phyloP scores from a whole-genome alignment of 2,797 vertebrate genomes.

The Takifugu rubripes region DNA sequence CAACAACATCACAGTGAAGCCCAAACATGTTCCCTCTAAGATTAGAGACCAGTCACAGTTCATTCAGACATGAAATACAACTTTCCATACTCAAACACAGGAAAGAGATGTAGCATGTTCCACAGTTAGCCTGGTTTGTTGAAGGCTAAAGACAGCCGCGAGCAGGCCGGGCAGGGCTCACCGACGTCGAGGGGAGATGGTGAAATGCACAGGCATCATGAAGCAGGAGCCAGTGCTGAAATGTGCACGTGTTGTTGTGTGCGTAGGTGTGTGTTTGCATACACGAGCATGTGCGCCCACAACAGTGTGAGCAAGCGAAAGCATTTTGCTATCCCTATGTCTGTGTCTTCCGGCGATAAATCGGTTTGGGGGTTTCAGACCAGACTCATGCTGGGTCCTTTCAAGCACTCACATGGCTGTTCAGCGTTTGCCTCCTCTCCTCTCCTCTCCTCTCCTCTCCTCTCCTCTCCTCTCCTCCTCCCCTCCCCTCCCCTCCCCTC shows the following conservation, averaged over 20 bases:
- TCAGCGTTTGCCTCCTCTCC: conserved; percentile 55
- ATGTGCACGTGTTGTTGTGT: conserved; percentile 18
- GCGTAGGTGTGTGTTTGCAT: conserved; percentile 2
- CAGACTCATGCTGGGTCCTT: conserved; percentile 65
- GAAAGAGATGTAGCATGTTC: neutral
- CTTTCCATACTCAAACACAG: neutral
- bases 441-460: conserved; percentile 11
- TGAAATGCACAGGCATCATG: conserved; percentile 24
- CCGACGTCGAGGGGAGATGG: conserved; percentile 22
- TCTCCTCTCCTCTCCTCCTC: conserved; percentile 19
- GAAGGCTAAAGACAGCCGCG: conserved; percentile 29
- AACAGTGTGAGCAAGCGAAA: conserved; percentile 18
- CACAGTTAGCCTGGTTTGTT: conserved; percentile 11
- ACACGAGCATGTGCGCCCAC: neutral
- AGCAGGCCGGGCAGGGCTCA: conserved; percentile 40
- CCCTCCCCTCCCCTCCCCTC: neutral
- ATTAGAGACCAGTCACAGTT: neutral
- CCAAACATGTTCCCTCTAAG: neutral
- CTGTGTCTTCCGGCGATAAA: conserved; percentile 63
- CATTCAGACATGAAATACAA: neutral
- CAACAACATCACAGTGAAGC: neutral
- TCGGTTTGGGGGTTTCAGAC: conserved; percentile 61
- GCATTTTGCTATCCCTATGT: conserved; percentile 61
- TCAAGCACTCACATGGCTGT: conserved; percentile 57
- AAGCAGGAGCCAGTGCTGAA: conserved; percentile 17